A percentile compares a stretch with the other conserved stretches of the same genome.
Conservation (phyloP, 2,797 vertebrate genomes). For the Florisuga fusca region DNA sequence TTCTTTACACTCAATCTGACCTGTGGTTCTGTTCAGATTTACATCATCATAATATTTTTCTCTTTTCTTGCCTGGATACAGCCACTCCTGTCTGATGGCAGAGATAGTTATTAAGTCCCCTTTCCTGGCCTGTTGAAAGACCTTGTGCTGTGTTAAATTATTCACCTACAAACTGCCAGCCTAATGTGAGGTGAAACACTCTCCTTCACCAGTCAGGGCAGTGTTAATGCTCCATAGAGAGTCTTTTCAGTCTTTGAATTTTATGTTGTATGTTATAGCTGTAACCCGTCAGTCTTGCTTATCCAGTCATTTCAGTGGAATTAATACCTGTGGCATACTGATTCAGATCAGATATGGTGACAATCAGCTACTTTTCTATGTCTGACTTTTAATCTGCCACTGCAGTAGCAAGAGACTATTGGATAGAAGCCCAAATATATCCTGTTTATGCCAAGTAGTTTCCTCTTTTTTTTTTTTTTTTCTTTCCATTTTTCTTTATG, state of each 20-base stretch:
- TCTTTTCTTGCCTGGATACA: not conserved
- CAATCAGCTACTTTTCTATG: not conserved
- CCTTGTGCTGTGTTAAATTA: not conserved
- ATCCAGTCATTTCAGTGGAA: not conserved
- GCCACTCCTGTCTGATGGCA: not conserved
- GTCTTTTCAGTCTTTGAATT: not conserved
- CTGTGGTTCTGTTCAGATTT: not conserved
- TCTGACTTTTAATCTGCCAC: not conserved
- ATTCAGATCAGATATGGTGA: not conserved
- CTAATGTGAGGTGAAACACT: not conserved
- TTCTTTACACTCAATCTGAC: not conserved
- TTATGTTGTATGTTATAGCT: not conserved
- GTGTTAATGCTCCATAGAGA: accelerated
- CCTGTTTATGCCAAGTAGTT: not conserved
- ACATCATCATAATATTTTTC: not conserved
- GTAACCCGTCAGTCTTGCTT: not conserved
- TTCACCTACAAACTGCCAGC: not conserved
- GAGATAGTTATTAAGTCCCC: not conserved
- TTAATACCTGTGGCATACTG: not conserved
- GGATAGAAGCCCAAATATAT: not conserved
- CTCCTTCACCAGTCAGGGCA: not conserved
- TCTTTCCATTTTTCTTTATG: not conserved
- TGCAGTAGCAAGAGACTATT: not conserved
- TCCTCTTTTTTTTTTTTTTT: not conserved
- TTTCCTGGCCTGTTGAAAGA: not conserved